Base-by-base conservation (phyloP, 1,140 invertebrate species). In the Drosophila carrolli region DNA sequence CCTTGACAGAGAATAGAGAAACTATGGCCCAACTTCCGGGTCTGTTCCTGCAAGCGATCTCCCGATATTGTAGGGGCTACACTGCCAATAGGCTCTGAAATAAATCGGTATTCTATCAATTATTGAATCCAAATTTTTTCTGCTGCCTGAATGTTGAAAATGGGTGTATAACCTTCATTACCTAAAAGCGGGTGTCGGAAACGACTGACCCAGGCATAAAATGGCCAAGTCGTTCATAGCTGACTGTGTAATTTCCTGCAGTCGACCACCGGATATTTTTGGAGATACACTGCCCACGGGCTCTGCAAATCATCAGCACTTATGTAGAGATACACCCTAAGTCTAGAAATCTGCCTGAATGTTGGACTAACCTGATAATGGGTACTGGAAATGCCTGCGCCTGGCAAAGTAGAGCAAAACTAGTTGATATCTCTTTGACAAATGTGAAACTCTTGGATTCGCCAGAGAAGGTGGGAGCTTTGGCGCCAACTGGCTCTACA, bases 401-500 rank as follows among this genome's bases (percentile, higher is more conserved):
- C 43, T 75, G 74, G 55, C 95, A 96, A n/a, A 96, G 93, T 55
- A 96, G 90, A 8, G 94, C 94, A 92, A 96, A 95, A 93, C 40
- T 54, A 37, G 40, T 51, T n/a, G 29, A 14, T 51, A 35, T 51
- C 23, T 37, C 16, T 67, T 61, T 48, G 37, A 51, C 56, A 35
- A 51, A 51, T 9, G 48, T 51, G 48, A 51, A 51, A 51, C 48
- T 54, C 83, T 95, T 95, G 19, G 94, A 94, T 75, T 95, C 94
- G 66, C 94, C 94, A 56, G 94, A 92, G 76, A 96, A 94, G 55
- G 95, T 94, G 11, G 95, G 95, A 41, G 95, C 94, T 93, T 95
- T 95, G 81, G 95, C 94, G 74, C 95, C 94, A 73, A 96, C 94
- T 38, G 96, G 95, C 92, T 96, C 96, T 95, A 51, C 48, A 75